Conservation (phyloP, 2,888 invertebrate genomes). For the Ormyrus labotus region DNA sequence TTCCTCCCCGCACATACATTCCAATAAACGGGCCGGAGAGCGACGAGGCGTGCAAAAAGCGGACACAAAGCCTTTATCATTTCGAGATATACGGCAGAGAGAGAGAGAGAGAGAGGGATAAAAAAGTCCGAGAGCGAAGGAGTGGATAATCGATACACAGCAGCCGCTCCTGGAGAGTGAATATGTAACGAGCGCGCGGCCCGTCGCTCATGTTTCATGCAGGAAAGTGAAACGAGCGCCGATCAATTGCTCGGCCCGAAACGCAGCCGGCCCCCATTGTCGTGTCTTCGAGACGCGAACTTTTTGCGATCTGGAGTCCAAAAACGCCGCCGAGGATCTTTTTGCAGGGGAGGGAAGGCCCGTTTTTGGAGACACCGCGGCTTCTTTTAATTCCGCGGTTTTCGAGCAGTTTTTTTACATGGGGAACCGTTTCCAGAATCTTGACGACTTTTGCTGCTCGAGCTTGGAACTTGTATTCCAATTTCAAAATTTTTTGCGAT, state of each 20-base stretch:
- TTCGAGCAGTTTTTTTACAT: too few relatives aligned
- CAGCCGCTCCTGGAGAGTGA: constrained; percentile 22
- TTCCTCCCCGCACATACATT: not conserved
- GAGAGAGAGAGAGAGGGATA: not conserved
- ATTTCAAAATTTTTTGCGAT: too few relatives aligned
- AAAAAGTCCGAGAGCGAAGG: not conserved
- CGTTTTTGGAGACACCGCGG: too few relatives aligned
- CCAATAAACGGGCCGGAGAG: not conserved
- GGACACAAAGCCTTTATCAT: constrained; percentile 32
- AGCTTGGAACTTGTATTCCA: too few relatives aligned
- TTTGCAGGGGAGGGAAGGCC: too few relatives aligned
- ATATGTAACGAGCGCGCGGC: constrained; percentile 40
- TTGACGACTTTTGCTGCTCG: too few relatives aligned
- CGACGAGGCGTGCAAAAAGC: constrained; percentile 1
- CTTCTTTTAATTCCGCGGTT: too few relatives aligned
- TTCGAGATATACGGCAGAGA: not conserved
- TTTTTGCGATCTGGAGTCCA: too few relatives aligned
- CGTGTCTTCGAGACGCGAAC: too few relatives aligned
- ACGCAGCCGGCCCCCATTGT: too few relatives aligned
- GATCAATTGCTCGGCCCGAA: constrained; percentile 46
- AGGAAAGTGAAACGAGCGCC: constrained; percentile 41
- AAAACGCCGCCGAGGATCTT: too few relatives aligned
- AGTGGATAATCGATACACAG: constrained; percentile 48
- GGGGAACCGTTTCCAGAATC: too few relatives aligned
- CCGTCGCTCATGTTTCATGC: constrained; percentile 55